These are phyloP conservation scores for Beroe forskalii DNA, from an alignment of 37 sponge, comb jelly and placozoan genomes.

Conservation along the genomic window DNA sequence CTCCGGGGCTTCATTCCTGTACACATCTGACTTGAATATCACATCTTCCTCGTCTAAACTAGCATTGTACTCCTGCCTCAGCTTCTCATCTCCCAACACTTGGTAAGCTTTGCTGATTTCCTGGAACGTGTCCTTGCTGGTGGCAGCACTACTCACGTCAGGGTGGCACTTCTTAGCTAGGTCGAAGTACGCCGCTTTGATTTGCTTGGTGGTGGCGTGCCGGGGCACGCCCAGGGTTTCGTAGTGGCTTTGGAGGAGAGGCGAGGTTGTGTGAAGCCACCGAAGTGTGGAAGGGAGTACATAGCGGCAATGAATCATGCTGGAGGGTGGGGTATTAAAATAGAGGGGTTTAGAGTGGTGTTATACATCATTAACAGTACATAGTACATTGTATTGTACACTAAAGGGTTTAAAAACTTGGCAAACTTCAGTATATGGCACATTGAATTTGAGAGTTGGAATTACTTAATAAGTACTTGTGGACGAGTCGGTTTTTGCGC, in stretches of 20 bases:
- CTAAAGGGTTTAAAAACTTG: too few relatives aligned
- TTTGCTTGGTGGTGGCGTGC: slow-evolving; percentile 31
- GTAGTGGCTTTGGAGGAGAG: slow-evolving; percentile 26
- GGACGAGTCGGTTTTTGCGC: too few relatives aligned
- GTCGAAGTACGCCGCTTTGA: slow-evolving; percentile 65
- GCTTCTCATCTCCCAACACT: slow-evolving; percentile 12
- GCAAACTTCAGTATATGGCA: too few relatives aligned
- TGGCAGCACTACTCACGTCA: not conserved
- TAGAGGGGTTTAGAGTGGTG: too few relatives aligned
- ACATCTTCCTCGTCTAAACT: slow-evolving; percentile 18
- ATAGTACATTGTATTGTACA: too few relatives aligned
- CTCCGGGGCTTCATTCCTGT: not conserved
- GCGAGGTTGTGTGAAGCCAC: slow-evolving; percentile 2
- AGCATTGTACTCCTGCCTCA: slow-evolving; percentile 29
- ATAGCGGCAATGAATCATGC: not conserved
- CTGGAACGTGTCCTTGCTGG: slow-evolving; percentile 48
- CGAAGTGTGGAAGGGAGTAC: not conserved
- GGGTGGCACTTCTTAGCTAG: slow-evolving; percentile 65
- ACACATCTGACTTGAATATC: slow-evolving; percentile 28
- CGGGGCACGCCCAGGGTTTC: slow-evolving; percentile 58
- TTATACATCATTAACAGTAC: too few relatives aligned
- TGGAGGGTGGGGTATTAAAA: too few relatives aligned
- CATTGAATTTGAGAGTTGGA: too few relatives aligned
- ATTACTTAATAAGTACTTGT: too few relatives aligned
- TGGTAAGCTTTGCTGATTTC: slow-evolving; percentile 24